Evolutionary conservation across 2,113 vertebrate species (phyloP).

Genomic region (Nerophis ophidion): DNA sequence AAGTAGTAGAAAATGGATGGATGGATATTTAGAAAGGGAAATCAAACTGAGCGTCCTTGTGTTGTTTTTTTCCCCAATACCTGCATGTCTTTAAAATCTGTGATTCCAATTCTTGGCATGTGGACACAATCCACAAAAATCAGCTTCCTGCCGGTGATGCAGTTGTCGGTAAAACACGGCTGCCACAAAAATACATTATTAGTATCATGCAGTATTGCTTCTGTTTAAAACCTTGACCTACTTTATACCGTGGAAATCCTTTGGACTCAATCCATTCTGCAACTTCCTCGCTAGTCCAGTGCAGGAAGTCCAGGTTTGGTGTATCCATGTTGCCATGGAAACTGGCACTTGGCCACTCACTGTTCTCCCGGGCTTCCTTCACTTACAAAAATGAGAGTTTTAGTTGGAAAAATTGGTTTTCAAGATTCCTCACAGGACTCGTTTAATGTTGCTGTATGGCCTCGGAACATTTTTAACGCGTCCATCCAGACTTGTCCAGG

Average conservation of each 20-base stretch:
- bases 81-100: constrained; percentile 84
- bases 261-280: constrained; percentile 65
- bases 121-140: constrained; percentile 74
- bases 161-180: constrained; percentile 84
- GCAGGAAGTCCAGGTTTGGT: constrained; percentile 60
- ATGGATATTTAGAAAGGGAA: not conserved
- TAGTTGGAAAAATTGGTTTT: not conserved
- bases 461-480: not conserved
- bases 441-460: rapidly evolving
- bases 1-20: no score
- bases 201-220: not conserved
- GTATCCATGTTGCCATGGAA: constrained; percentile 55
- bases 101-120: constrained; percentile 82
- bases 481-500: not conserved
- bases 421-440: not conserved
- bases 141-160: constrained; percentile 82
- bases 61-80: constrained; percentile 56
- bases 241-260: constrained; percentile 68
- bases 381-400: not conserved
- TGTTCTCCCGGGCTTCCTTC: not conserved
- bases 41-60: constrained; percentile 4
- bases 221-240: constrained; percentile 19
- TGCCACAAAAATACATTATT: constrained; percentile 43
- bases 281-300: constrained; percentile 66
- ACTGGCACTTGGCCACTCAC: constrained; percentile 26